Conservation (phyloP, 2,888 invertebrate species). For the Machimus rusticus region DNA sequence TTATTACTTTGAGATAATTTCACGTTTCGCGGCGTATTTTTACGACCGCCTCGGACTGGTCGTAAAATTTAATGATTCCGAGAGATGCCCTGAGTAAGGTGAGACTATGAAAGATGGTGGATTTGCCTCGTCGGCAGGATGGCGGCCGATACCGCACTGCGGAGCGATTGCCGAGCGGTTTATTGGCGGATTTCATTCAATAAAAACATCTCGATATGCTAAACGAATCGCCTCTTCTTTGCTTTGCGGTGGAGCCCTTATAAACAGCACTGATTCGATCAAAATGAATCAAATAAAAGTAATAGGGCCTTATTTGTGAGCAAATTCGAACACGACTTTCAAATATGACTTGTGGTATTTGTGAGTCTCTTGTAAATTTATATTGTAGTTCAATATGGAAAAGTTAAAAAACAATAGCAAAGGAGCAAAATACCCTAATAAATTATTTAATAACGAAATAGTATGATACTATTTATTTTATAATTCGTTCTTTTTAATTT, state of each 20-base stretch:
- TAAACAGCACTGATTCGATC: background rate
- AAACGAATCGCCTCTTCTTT: background rate
- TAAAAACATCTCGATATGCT: background rate
- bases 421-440: no score
- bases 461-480: no score
- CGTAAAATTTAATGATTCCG: constrained; percentile 3
- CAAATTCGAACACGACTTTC: no score
- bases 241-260: background rate
- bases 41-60: background rate
- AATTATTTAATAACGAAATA: no score
- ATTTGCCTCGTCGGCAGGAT: background rate
- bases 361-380: no score
- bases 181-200: background rate
- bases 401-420: no score
- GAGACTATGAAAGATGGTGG: background rate
- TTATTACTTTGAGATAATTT: constrained; percentile 12
- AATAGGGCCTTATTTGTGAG: no score
- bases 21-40: background rate
- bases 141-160: background rate
- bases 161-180: background rate
- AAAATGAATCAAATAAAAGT: background rate
- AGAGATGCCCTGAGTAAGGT: background rate
- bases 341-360: no score
- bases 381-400: no score
- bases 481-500: no score